These are phyloP conservation scores for Cyrtonyx montezumae DNA, from an alignment of 2,113 vertebrate species.

Conservation along the genomic window DNA sequence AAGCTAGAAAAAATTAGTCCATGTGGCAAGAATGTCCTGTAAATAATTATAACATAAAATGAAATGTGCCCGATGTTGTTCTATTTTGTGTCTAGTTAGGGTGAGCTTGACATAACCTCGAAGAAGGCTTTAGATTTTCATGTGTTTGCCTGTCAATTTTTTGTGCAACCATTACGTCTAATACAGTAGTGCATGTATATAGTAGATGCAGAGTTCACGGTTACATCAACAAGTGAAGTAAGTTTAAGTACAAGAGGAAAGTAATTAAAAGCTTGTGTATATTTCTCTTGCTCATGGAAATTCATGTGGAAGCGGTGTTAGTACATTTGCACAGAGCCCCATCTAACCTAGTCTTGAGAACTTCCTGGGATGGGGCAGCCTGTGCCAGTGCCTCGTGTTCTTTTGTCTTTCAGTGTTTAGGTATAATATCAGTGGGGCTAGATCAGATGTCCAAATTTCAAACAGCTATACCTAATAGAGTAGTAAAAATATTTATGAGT, in stretches of 20 bases:
- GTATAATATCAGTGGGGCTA: background rate
- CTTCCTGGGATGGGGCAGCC: too few species aligned
- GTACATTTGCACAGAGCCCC: background rate
- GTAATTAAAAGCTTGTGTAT: background rate
- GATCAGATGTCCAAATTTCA: background rate
- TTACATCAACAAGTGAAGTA: background rate
- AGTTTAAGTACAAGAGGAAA: background rate
- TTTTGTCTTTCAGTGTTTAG: background rate
- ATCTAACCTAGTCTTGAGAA: background rate
- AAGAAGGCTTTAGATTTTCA: background rate
- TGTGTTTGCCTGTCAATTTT: background rate
- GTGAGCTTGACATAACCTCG: background rate
- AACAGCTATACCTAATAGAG: background rate
- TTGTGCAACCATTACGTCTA: background rate
- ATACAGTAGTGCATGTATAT: background rate
- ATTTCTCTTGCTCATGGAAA: background rate
- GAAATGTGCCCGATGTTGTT: background rate
- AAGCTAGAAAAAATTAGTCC: constrained; percentile 7
- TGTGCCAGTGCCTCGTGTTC: too few species aligned
- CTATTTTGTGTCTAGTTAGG: background rate
- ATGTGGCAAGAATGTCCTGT: background rate
- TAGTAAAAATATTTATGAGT: background rate
- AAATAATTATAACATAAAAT: background rate
- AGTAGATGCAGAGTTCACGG: background rate
- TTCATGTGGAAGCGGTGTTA: background rate